A percentile compares a stretch with the other conserved stretches of the same genome.
phyloP scores from a whole-genome alignment of 2,113 vertebrate species.

The Podarcis muralis region DNA sequence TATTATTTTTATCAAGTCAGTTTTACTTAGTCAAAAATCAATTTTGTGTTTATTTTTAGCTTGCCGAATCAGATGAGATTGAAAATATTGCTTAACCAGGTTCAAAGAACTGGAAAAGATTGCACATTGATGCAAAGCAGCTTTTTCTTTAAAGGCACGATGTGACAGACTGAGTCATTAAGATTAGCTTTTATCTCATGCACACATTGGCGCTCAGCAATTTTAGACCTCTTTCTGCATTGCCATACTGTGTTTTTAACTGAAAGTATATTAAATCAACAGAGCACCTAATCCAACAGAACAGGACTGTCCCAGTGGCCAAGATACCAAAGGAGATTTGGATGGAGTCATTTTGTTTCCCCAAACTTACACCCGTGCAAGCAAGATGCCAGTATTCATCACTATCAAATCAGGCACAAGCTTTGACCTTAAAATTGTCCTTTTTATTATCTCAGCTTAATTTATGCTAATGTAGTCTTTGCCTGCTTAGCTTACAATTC shows the following conservation, averaged over 20 bases:
- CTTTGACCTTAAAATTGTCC: conserved; percentile 48
- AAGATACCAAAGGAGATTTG: conserved; percentile 30
- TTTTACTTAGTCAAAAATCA: conserved; percentile 28
- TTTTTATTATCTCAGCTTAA: conserved; percentile 48
- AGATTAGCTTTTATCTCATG: conserved; percentile 44
- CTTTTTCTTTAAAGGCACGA: conserved; percentile 12
- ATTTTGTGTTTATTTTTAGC: conserved; percentile 35
- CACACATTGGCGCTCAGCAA: conserved; percentile 19
- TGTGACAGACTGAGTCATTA: not conserved
- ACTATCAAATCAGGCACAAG: conserved; percentile 35
- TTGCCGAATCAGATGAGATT: conserved; percentile 17
- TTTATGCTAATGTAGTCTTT: conserved; percentile 48
- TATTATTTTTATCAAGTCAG: conserved; percentile 19
- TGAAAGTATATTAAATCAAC: conserved; percentile 30
- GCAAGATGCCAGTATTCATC: conserved; percentile 37
- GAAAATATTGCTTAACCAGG: conserved; percentile 31
- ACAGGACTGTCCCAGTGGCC: not conserved
- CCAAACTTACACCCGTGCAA: not conserved
- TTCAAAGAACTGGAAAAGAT: conserved; percentile 39
- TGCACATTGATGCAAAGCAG: conserved; percentile 25
- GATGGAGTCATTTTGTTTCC: conserved; percentile 7
- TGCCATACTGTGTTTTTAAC: conserved; percentile 14
- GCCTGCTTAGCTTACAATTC: conserved; percentile 2
- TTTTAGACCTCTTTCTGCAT: conserved; percentile 19
- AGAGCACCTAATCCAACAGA: conserved; percentile 15